Evolutionary conservation across 2,797 vertebrate genomes (phyloP).

Genomic region (Gobionotothen gibberifrons): DNA sequence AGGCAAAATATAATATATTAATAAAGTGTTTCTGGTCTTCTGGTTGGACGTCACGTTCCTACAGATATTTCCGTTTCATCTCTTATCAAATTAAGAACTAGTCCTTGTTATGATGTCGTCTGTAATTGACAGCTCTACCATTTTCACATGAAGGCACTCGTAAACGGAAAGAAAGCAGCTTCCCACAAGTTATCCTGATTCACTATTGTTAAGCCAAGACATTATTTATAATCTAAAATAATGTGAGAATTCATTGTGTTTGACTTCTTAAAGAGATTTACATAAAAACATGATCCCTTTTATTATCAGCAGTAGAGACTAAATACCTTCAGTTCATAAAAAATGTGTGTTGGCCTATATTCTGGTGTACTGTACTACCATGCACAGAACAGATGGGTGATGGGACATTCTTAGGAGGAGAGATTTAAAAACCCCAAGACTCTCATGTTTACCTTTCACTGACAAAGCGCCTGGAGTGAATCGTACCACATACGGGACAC

Average conservation of each 20-base stretch:
- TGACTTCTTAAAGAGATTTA: background rate
- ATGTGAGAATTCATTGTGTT: background rate
- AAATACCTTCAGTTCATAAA: conserved; percentile 1
- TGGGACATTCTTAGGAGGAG: background rate
- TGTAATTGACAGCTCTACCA: background rate
- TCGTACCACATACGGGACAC: background rate
- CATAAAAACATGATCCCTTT: background rate
- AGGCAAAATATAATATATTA: too few relatives aligned
- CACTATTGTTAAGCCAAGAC: too few relatives aligned
- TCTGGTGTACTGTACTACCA: conserved; percentile 5
- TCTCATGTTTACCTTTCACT: background rate
- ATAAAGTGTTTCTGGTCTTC: too few relatives aligned
- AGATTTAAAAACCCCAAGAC: conserved; percentile 10
- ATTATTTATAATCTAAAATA: background rate
- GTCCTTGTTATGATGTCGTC: background rate
- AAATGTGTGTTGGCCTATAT: background rate
- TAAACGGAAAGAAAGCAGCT: background rate
- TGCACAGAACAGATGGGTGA: conserved; percentile 16
- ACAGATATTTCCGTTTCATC: background rate
- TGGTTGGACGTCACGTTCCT: background rate
- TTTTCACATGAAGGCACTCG: background rate
- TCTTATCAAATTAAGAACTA: background rate
- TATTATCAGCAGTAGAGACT: background rate
- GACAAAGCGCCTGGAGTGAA: conserved; percentile 9
- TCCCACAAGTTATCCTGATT: background rate